Conservation (phyloP, 2,797 vertebrate genomes). For the Poecilia wingei region DNA sequence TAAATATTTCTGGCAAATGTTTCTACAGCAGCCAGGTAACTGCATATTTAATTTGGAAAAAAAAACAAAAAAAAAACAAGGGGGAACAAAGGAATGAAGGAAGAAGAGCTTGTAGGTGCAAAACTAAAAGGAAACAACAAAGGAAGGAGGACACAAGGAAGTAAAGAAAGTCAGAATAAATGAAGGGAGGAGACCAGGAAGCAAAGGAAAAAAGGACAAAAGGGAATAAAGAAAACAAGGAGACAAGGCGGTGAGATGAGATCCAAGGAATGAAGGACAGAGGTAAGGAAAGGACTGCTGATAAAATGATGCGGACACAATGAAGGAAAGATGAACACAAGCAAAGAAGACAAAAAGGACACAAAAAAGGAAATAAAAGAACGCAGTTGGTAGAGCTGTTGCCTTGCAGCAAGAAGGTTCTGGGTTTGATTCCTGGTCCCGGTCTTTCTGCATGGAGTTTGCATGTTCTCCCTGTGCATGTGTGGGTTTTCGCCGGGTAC, state of each 20-base stretch:
- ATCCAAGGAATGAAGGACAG: background rate
- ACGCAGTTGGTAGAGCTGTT: background rate
- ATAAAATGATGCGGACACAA: background rate
- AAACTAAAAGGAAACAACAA: background rate
- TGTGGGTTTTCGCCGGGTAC: too few species aligned
- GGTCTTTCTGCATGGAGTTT: too few species aligned
- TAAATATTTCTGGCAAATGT: background rate
- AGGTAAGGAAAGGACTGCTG: background rate
- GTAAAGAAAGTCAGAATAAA: background rate
- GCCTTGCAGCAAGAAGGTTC: too few species aligned
- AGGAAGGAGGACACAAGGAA: background rate
- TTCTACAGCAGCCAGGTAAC: background rate
- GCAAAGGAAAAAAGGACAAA: background rate
- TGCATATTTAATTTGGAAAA: background rate
- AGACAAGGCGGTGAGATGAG: background rate
- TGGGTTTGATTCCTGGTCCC: too few species aligned
- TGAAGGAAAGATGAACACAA: background rate
- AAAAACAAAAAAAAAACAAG: background rate
- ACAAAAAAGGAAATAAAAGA: background rate
- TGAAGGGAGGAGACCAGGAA: background rate
- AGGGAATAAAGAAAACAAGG: background rate
- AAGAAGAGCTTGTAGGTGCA: background rate
- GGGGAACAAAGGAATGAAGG: background rate
- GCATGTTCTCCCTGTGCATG: too few species aligned
- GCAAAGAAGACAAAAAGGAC: background rate